Conservation (phyloP, 1,140 invertebrate species). For the Panagrolaimus sp. region DNA sequence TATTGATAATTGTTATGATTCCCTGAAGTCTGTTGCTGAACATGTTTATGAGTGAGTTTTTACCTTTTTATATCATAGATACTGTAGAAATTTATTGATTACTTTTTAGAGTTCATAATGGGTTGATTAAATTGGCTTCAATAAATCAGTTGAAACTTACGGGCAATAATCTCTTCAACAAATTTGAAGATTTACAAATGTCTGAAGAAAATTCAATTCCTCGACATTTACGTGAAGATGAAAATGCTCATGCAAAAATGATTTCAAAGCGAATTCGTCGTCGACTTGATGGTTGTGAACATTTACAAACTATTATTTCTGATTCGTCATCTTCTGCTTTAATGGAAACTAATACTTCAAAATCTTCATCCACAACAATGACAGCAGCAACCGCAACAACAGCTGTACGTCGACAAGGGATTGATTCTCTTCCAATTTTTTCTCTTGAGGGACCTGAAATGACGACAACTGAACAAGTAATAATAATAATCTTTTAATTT, state of each 20-base stretch:
- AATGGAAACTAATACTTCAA: too few relatives aligned
- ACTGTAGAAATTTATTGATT: too few relatives aligned
- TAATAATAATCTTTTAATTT: conserved; percentile 9
- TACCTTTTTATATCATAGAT: too few relatives aligned
- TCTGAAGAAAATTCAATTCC: background rate
- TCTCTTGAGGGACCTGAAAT: conserved; percentile 23
- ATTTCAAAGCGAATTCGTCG: conserved; percentile 25
- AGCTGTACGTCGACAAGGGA: background rate
- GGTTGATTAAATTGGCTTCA: background rate
- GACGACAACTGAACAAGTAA: conserved; percentile 28
- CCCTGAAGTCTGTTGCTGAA: background rate
- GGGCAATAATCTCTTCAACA: too few relatives aligned
- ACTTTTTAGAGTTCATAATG: conserved; percentile 3
- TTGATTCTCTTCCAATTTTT: conserved; percentile 1
- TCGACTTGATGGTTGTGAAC: conserved; percentile 22
- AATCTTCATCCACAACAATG: too few relatives aligned
- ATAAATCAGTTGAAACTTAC: background rate
- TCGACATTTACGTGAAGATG: background rate
- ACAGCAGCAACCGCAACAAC: too few relatives aligned
- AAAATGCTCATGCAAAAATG: conserved; percentile 24
- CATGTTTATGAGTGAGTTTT: background rate
- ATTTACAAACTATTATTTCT: background rate
- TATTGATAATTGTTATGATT: background rate
- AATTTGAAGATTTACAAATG: too few relatives aligned
- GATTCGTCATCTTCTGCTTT: too few relatives aligned